Percentiles rank a stretch among this genome's conserved stretches.
Evolutionary conservation across 1,140 invertebrate genomes (phyloP).

Genomic region (Pissodes strobi): DNA sequence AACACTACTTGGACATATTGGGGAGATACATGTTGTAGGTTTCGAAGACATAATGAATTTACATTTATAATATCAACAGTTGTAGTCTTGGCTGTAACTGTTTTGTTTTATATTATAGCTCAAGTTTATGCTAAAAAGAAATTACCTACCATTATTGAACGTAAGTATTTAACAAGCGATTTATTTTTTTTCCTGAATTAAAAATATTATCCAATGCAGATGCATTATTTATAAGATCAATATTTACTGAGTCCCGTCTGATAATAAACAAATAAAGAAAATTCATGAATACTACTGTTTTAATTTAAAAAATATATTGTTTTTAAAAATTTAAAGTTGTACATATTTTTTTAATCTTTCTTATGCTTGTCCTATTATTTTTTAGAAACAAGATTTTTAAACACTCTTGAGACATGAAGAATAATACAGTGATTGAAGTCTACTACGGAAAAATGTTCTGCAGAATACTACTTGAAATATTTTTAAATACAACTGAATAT

Average conservation of each 20-base stretch:
- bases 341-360: conserved; percentile 10
- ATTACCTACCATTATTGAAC: conserved; percentile 46
- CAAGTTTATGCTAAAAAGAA: conserved; percentile 55
- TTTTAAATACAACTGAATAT: too few species aligned
- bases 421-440: too few species aligned
- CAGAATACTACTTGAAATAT: too few species aligned
- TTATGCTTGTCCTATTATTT: conserved; percentile 31
- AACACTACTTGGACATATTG: conserved; percentile 62
- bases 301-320: too few species aligned
- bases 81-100: conserved; percentile 58
- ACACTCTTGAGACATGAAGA: conserved; percentile 41
- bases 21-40: conserved; percentile 62
- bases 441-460: too few species aligned
- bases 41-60: conserved; percentile 59
- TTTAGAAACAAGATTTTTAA: conserved; percentile 51
- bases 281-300: too few species aligned
- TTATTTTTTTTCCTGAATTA: too few species aligned
- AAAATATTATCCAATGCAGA: too few species aligned
- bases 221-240: too few species aligned
- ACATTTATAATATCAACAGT: conserved; percentile 59
- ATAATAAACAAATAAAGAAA: too few species aligned
- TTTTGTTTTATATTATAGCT: conserved; percentile 59
- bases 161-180: conserved; percentile 48
- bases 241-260: too few species aligned
- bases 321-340: too few species aligned